A percentile compares a stretch with the other conserved stretches of the same genome.
phyloP scores from a whole-genome alignment of 2,797 vertebrate species.

The Rhabdomys pumilio region DNA sequence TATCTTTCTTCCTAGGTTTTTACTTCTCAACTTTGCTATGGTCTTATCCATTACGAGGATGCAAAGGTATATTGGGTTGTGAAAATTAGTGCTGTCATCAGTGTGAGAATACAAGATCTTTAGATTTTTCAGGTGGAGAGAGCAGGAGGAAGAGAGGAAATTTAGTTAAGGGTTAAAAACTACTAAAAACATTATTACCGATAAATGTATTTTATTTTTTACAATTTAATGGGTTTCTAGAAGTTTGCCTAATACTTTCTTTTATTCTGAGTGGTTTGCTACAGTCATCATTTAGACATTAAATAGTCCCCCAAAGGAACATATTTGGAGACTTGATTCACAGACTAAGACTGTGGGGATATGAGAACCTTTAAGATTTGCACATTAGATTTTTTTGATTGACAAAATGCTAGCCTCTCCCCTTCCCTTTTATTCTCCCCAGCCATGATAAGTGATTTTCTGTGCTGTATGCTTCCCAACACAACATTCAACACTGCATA shows the following conservation, averaged over 20 bases:
- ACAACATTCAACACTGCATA: no score
- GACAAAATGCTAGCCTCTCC: background rate
- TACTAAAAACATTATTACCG: background rate
- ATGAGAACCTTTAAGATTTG: background rate
- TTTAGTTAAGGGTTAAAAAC: background rate
- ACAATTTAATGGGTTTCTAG: background rate
- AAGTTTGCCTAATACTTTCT: background rate
- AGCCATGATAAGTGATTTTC: background rate
- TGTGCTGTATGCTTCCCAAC: background rate
- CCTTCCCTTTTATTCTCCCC: background rate
- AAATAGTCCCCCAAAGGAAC: background rate
- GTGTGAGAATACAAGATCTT: background rate
- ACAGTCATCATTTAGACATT: no score
- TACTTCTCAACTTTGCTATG: background rate
- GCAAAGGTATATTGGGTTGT: fast-evolving
- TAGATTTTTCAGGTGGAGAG: background rate
- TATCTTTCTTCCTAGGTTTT: background rate
- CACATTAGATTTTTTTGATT: background rate
- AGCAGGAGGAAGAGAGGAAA: background rate
- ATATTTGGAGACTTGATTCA: background rate
- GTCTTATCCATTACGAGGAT: background rate
- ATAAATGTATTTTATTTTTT: background rate
- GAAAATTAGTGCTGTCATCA: background rate
- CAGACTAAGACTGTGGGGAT: fast-evolving
- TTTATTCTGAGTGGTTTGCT: background rate